Evolutionary conservation across 2,797 vertebrate species (phyloP).

Genomic region (Discoglossus pictus): DNA sequence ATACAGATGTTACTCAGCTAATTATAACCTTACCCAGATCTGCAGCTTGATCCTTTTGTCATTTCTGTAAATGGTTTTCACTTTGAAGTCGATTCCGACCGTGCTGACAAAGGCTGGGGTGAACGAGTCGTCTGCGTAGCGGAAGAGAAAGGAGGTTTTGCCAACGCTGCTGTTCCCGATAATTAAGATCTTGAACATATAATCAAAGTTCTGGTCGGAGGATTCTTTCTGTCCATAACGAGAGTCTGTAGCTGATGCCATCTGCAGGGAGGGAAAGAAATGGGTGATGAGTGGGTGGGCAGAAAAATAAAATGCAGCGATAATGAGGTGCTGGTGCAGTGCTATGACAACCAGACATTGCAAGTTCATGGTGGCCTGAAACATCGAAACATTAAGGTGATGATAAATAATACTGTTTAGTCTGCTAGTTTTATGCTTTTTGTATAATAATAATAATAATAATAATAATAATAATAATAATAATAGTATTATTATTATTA

Average conservation of each 20-base stretch:
- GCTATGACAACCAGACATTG: slow-evolving; percentile 9
- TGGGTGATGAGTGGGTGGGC: slow-evolving; percentile 27
- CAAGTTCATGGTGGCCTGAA: neutral
- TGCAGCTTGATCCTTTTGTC: slow-evolving; percentile 98
- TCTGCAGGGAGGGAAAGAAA: slow-evolving; percentile 65
- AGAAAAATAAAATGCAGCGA: slow-evolving; percentile 17
- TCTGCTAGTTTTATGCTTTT: too few relatives aligned
- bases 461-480: too few relatives aligned
- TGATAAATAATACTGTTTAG: neutral
- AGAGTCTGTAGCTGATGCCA: slow-evolving; percentile 91
- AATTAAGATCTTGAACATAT: slow-evolving; percentile 98
- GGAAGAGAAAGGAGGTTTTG: slow-evolving; percentile 97
- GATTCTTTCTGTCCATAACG: slow-evolving; percentile 93
- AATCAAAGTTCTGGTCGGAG: slow-evolving; percentile 94
- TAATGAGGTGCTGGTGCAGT: slow-evolving; percentile 1
- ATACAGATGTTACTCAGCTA: slow-evolving; percentile 25
- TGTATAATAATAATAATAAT: too few relatives aligned
- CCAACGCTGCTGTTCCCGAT: slow-evolving; percentile 98
- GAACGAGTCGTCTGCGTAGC: slow-evolving; percentile 95
- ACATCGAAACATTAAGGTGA: slow-evolving; percentile 4
- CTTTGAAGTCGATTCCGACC: slow-evolving; percentile 97
- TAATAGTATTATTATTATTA: too few relatives aligned
- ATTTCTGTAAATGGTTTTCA: slow-evolving; percentile 96
- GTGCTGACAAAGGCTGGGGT: slow-evolving; percentile 96
- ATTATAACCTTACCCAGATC: slow-evolving; percentile 85